Conservation (phyloP, 2,113 vertebrate genomes). For the Casuarius casuarius region DNA sequence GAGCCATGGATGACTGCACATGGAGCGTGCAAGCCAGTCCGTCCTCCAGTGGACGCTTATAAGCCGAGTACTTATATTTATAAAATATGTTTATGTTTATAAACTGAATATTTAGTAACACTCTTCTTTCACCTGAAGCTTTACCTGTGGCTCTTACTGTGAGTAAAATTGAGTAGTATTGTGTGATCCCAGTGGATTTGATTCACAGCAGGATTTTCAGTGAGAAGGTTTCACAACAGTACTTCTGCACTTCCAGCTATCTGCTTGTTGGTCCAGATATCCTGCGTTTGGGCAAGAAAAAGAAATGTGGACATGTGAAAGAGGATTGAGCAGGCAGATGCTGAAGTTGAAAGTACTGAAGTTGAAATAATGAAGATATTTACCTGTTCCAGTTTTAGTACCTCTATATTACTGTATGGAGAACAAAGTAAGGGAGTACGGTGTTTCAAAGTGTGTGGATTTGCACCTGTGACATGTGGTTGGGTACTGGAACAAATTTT, state of each 20-base stretch:
- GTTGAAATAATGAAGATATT: neutral
- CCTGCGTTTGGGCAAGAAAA: neutral
- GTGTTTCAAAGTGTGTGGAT: neutral
- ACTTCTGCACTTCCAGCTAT: neutral
- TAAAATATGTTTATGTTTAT: no score
- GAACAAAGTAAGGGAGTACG: fast-evolving
- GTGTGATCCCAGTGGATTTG: neutral
- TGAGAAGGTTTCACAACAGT: neutral
- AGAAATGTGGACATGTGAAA: neutral
- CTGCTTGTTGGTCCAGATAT: neutral
- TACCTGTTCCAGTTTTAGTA: neutral
- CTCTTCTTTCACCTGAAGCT: neutral
- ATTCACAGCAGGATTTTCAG: neutral
- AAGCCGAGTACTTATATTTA: neutral
- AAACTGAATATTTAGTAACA: neutral
- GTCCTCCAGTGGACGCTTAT: neutral
- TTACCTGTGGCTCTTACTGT: neutral
- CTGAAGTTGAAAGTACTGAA: neutral
- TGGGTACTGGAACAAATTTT: neutral
- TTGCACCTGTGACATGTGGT: fast-evolving
- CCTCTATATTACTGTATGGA: neutral
- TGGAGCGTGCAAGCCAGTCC: neutral
- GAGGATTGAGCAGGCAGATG: neutral
- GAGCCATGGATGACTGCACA: neutral
- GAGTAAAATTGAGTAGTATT: neutral